Base-by-base conservation (phyloP, 2,797 vertebrate genomes). In the Leptoclinus maculatus region DNA sequence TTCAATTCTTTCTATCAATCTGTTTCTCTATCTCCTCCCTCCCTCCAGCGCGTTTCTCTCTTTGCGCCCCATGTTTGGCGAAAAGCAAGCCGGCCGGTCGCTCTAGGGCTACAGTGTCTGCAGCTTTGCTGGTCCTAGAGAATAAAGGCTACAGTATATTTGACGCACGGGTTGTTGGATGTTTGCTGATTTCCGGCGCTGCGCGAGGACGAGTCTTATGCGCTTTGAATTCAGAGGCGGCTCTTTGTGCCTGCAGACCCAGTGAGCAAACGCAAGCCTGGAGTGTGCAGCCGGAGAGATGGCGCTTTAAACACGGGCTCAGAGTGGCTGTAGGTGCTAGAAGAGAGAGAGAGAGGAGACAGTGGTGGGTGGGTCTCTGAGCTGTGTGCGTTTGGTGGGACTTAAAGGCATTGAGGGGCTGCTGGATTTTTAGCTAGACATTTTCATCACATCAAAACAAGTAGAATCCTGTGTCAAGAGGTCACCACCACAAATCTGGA, bases 281-380 rank as follows among this genome's bases (percentile, higher is more conserved):
- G 75, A 82, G 86, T 76, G 77, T 47, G 70, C 75, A 84, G 83
- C 67, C 68, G 49, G 88, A 65, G 81, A 91, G 89, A 91, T 86
- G 87, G 80, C 83, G 89, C 86, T 89, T 92, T 84, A 80, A 78
- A 88, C 85, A 80, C 84, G 78, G 76, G 58, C 75, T 82, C 69
- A 82, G 80, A 85, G 71, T 78, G 76, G 77, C 63, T 72, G 23
- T 74, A 78, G 67, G 65, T 74, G 75, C 66, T 66, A n/a, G 60
- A 25, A 13, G 36, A 66, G 64, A 80, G 54, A 13, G 36, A 66
- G 64, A 80, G 54, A 57, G 7, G 76, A 74, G 78, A 70, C 41
- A 10, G 79, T 76, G 34, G 65, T 45, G 60, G 47, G 60, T 51
- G 74, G 43, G 71, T 65, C 10, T 54, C 17, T 43, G 23, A 62